A percentile compares a stretch with the other conserved stretches of the same genome.
Conservation (phyloP, 2,888 invertebrate genomes). For the Euzetes globulus region DNA sequence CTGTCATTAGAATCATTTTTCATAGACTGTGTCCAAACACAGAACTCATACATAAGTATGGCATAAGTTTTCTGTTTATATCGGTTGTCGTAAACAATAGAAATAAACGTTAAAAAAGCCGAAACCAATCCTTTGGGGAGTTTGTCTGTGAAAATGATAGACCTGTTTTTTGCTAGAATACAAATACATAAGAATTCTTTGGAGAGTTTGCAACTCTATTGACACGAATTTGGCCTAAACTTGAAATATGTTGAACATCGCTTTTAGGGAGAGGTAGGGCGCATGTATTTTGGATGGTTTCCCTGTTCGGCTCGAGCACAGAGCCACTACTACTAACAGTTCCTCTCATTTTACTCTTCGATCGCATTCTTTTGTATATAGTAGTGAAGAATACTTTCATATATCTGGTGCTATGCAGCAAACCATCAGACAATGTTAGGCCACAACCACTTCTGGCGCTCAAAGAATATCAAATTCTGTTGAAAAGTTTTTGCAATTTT, state of each 20-base stretch:
- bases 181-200: neutral
- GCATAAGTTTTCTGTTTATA: neutral
- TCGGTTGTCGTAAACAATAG: neutral
- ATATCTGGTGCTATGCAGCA: neutral
- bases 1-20: neutral
- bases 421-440: neutral
- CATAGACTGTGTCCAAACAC: neutral
- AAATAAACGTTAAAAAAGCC: neutral
- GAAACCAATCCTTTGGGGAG: slow-evolving; percentile 16
- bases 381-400: neutral
- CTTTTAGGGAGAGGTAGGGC: neutral
- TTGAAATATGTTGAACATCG: slow-evolving; percentile 24
- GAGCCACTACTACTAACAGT: neutral
- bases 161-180: neutral
- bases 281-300: slow-evolving; percentile 20
- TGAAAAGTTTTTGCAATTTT: neutral
- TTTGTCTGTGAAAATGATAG: neutral
- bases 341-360: slow-evolving; percentile 15
- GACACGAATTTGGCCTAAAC: slow-evolving; percentile 22
- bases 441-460: neutral
- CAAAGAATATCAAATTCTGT: neutral
- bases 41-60: too few relatives aligned
- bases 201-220: slow-evolving; percentile 26
- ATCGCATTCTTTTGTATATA: slow-evolving; percentile 3
- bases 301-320: neutral